Percentiles rank a stretch among this genome's conserved stretches.
Conservation (phyloP, 2,113 vertebrate species). For the Cryptotis parvus region DNA sequence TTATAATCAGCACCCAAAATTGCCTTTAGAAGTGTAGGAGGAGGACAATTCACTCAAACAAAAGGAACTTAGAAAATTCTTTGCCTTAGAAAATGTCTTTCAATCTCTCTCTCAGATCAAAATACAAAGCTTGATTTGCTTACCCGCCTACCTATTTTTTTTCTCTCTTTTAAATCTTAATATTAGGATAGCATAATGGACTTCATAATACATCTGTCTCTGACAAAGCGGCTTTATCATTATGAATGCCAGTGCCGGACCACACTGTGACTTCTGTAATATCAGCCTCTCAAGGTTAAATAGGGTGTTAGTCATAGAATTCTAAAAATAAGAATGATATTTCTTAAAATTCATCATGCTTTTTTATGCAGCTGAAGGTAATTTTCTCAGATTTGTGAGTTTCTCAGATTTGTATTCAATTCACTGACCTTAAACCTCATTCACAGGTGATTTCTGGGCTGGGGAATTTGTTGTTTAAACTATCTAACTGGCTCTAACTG, state of each 20-base stretch:
- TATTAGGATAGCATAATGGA: conserved; percentile 33
- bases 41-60: conserved; percentile 64
- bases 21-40: conserved; percentile 56
- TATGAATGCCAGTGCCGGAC: conserved; percentile 25
- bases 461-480: conserved; percentile 69
- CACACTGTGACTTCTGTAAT: conserved; percentile 1
- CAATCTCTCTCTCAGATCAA: conserved; percentile 55
- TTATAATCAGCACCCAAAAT: conserved; percentile 50
- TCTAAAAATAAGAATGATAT: conserved; percentile 65
- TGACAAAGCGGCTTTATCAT: conserved; percentile 25
- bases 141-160: conserved; percentile 36
- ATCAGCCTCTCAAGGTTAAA: conserved; percentile 57
- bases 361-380: conserved; percentile 55
- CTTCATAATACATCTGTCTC: conserved; percentile 32
- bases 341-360: conserved; percentile 74
- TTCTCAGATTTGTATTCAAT: conserved; percentile 52
- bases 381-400: conserved; percentile 72
- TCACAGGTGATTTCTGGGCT: conserved; percentile 56
- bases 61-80: conserved; percentile 57
- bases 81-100: conserved; percentile 66
- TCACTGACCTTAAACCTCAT: conserved; percentile 56
- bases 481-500: conserved; percentile 64
- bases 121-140: conserved; percentile 68
- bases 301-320: conserved; percentile 39
- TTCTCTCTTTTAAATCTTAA: conserved; percentile 32